Evolutionary conservation across 2,113 vertebrate genomes (phyloP).

Genomic region (Columbina picui): DNA sequence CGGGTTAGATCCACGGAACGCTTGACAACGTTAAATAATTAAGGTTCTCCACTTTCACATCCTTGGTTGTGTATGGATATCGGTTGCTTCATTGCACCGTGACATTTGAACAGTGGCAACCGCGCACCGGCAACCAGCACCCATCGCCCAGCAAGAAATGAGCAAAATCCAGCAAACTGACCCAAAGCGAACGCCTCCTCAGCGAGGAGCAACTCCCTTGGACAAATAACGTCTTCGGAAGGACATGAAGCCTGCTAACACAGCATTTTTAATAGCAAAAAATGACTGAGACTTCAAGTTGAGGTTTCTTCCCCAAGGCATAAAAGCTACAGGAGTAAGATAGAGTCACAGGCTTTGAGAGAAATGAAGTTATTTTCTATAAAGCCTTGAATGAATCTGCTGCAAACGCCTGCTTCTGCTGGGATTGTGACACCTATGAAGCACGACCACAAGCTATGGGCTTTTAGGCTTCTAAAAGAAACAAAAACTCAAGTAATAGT

Average conservation of each 20-base stretch:
- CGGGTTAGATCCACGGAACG: neutral
- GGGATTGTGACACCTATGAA: neutral
- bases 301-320: neutral
- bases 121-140: rapidly evolving
- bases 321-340: neutral
- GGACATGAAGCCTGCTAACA: neutral
- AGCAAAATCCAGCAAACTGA: neutral
- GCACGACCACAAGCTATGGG: rapidly evolving
- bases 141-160: neutral
- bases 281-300: rapidly evolving
- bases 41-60: neutral
- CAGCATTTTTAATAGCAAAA: neutral
- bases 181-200: neutral
- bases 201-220: neutral
- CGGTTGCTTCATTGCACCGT: neutral
- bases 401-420: neutral
- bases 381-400: neutral
- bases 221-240: rapidly evolving
- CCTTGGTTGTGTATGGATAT: rapidly evolving
- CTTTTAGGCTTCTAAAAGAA: neutral
- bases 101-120: neutral
- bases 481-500: neutral
- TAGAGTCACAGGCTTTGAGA: neutral
- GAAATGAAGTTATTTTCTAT: neutral
- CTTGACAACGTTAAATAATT: neutral